Percentiles rank a stretch among this genome's conserved stretches.
These are phyloP conservation scores for Bombycilla garrulus DNA, from an alignment of 2,113 vertebrate genomes.

Conservation along the genomic window DNA sequence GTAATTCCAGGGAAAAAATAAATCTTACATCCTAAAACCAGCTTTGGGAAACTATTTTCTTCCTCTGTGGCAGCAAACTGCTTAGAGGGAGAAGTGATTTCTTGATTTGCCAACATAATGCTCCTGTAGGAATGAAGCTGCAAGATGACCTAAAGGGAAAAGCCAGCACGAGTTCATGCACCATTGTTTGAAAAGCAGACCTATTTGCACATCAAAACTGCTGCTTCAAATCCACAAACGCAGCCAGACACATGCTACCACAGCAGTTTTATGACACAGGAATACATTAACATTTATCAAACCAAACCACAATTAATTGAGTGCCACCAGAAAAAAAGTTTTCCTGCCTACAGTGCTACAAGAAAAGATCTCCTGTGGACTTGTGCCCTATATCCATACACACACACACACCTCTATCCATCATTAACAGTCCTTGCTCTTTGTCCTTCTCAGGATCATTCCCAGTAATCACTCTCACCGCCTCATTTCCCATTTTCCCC, in stretches of 20 bases:
- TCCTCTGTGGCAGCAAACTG: neutral
- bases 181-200: neutral
- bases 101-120: neutral
- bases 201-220: slow-evolving; percentile 9
- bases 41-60: neutral
- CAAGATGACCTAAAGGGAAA: neutral
- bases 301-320: slow-evolving; percentile 9
- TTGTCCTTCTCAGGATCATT: neutral
- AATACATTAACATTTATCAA: slow-evolving; percentile 42
- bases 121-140: neutral
- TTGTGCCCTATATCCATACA: neutral
- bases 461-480: neutral
- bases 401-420: neutral
- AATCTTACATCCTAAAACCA: neutral
- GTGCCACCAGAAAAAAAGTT: neutral
- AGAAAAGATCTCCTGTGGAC: neutral
- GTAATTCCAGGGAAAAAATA: neutral
- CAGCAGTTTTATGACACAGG: neutral
- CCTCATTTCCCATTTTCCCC: neutral
- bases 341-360: neutral
- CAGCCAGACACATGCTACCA: slow-evolving; percentile 18
- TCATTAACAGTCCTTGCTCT: neutral
- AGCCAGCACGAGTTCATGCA: neutral
- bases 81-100: neutral
- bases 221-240: neutral